These are phyloP conservation scores for Vireo altiloquus DNA, from an alignment of 2,113 vertebrate species.

Conservation along the genomic window DNA sequence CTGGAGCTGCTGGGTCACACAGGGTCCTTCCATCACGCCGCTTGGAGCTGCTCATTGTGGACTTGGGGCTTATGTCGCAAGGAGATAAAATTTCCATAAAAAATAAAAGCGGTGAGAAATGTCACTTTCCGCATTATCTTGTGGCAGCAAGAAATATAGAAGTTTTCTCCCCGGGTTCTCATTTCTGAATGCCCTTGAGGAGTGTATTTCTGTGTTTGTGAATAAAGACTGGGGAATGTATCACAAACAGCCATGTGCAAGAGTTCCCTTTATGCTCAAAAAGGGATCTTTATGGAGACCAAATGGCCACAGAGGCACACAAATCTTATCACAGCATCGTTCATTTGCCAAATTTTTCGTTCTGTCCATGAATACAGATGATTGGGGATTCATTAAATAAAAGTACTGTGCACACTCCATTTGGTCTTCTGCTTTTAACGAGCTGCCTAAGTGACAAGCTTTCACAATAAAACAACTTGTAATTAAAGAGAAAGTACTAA, in stretches of 20 bases:
- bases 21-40: not conserved
- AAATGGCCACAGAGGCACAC: constrained; percentile 23
- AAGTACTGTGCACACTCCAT: not conserved
- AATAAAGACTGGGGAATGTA: constrained; percentile 7
- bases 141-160: not conserved
- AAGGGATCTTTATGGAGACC: not conserved
- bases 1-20: accelerated
- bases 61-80: not conserved
- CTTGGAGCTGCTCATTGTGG: not conserved
- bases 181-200: not conserved
- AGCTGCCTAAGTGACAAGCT: not conserved
- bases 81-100: not conserved
- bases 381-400: constrained; percentile 3
- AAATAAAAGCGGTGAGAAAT: not conserved
- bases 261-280: constrained; percentile 35
- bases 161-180: not conserved
- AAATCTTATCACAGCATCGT: not conserved
- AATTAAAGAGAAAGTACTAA: not conserved
- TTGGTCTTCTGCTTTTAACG: not conserved
- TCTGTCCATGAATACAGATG: constrained; percentile 19
- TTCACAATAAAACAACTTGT: constrained; percentile 1
- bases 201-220: constrained; percentile 12
- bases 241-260: not conserved
- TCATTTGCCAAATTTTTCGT: constrained; percentile 16
- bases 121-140: not conserved